Evolutionary conservation across 2,113 vertebrate species (phyloP).

Genomic region (Ciconia boyciana): DNA sequence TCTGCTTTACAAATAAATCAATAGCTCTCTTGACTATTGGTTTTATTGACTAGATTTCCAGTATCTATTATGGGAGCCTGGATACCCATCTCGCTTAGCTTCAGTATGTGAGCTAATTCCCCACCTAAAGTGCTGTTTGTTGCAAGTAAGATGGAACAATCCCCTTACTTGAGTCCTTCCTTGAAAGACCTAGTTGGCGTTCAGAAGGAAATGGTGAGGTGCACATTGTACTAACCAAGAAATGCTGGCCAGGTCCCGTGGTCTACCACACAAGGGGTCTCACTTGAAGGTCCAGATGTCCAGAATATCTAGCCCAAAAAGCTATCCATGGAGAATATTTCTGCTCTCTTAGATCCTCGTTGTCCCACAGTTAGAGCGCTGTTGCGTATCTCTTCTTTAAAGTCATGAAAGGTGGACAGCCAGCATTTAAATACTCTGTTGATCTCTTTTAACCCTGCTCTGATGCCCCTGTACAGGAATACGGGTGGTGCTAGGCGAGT

Average conservation of each 20-base stretch:
- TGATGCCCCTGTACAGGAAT: fast-evolving
- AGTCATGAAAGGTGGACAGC: neutral
- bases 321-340: neutral
- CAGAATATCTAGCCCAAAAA: neutral
- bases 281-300: neutral
- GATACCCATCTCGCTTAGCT: neutral
- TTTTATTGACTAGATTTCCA: neutral
- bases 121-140: neutral
- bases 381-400: neutral
- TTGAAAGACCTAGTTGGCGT: neutral
- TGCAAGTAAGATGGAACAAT: neutral
- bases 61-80: neutral
- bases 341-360: neutral
- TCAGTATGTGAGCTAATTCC: neutral
- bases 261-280: neutral
- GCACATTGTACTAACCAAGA: neutral
- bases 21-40: neutral
- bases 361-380: neutral
- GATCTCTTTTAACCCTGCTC: neutral
- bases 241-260: neutral
- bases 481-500: fast-evolving
- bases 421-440: neutral
- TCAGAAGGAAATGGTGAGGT: neutral
- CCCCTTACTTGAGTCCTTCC: neutral
- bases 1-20: neutral